These are phyloP conservation scores for Onychorhynchus coronatus DNA, from an alignment of 2,113 vertebrate species.

Conservation along the genomic window DNA sequence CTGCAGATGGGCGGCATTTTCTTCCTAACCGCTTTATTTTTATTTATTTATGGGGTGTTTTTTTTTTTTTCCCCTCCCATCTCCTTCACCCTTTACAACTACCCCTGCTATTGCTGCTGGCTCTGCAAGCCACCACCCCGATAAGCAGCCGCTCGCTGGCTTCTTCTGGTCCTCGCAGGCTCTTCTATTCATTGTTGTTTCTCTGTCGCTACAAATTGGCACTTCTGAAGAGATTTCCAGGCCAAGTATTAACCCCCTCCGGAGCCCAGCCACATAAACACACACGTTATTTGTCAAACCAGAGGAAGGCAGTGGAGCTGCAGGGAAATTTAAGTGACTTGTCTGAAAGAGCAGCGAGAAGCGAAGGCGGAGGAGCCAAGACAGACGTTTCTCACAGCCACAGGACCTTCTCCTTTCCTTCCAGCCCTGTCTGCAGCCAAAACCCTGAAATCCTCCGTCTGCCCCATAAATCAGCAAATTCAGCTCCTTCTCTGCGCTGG, in stretches of 20 bases:
- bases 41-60: background rate
- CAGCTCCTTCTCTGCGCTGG: background rate
- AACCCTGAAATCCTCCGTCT: background rate
- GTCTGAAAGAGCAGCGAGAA: background rate
- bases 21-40: conserved; percentile 43
- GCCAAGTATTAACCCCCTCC: conserved; percentile 59
- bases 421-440: background rate
- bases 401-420: background rate
- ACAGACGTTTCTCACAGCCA: background rate
- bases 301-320: conserved; percentile 12
- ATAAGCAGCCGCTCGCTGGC: conserved; percentile 24
- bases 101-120: background rate
- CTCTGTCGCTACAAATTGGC: conserved; percentile 57
- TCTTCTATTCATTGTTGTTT: conserved; percentile 42
- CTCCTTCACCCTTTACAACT: conserved; percentile 34
- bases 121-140: conserved; percentile 24
- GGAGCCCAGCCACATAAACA: conserved; percentile 57
- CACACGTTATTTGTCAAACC: conserved; percentile 46
- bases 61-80: background rate
- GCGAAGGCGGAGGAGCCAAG: background rate
- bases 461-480: background rate
- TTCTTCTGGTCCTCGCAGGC: background rate
- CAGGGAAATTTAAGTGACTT: conserved; percentile 29
- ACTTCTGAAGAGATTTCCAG: conserved; percentile 64
- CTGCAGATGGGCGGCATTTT: conserved; percentile 54